Percentiles rank a stretch among this genome's conserved stretches.
phyloP scores from a whole-genome alignment of 2,797 vertebrate genomes.

The Danio aesculapii region DNA sequence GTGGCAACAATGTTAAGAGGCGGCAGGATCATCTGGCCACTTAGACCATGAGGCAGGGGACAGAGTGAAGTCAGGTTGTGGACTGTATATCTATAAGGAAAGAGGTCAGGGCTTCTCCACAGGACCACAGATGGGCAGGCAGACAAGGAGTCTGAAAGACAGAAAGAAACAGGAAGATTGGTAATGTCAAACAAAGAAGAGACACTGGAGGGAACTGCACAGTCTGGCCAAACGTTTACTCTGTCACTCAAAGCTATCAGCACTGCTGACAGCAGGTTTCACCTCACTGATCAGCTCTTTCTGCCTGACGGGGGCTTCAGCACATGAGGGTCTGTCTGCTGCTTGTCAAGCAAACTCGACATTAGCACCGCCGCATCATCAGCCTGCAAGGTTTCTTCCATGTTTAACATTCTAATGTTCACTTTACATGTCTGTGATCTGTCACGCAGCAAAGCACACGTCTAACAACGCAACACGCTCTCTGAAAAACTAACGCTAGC shows the following conservation, averaged over 20 bases:
- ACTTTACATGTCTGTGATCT: constrained; percentile 47
- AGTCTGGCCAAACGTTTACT: constrained; percentile 64
- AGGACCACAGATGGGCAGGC: constrained; percentile 59
- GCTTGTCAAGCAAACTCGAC: constrained; percentile 64
- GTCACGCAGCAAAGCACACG: constrained; percentile 60
- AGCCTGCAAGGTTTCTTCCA: constrained; percentile 58
- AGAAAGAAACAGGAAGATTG: constrained; percentile 41
- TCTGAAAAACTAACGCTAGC: background rate
- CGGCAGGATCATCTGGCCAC: constrained; percentile 76
- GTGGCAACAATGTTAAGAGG: constrained; percentile 59
- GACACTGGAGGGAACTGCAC: constrained; percentile 49
- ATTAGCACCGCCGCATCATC: constrained; percentile 69
- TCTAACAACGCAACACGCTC: background rate
- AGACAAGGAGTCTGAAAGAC: constrained; percentile 65
- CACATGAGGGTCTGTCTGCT: constrained; percentile 61
- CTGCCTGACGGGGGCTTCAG: constrained; percentile 44
- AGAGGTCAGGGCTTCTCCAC: constrained; percentile 58
- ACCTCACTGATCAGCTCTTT: constrained; percentile 49
- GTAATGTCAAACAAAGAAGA: constrained; percentile 50
- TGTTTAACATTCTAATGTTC: constrained; percentile 54
- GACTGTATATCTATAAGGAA: constrained; percentile 47
- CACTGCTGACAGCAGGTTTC: constrained; percentile 63
- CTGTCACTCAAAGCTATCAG: constrained; percentile 68
- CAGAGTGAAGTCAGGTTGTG: constrained; percentile 2
- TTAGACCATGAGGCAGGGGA: constrained; percentile 51